A percentile compares a stretch with the other conserved stretches of the same genome.
phyloP scores from a whole-genome alignment of 2,113 vertebrate genomes.

The Myanophis thanlyinensis region DNA sequence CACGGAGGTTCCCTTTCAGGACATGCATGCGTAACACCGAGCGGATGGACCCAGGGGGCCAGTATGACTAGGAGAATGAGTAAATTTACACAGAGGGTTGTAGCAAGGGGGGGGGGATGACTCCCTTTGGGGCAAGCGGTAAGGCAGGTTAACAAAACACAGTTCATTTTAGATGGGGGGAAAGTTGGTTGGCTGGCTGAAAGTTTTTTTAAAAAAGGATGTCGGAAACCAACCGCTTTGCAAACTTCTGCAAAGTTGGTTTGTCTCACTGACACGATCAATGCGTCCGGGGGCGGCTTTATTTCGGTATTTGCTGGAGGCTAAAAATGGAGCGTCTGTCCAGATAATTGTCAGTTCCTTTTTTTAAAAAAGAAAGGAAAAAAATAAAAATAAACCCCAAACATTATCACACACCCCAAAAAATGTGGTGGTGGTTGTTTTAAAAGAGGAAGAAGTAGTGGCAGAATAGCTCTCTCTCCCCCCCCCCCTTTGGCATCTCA shows the following conservation, averaged over 20 bases:
- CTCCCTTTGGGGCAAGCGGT: not conserved
- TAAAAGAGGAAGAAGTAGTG: not conserved
- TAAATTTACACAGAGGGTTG: accelerated
- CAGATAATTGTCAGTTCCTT: not conserved
- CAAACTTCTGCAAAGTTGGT: not conserved
- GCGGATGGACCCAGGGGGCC: not conserved
- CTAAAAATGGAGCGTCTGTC: not conserved
- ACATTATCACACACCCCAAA: not conserved
- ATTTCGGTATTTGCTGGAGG: not conserved
- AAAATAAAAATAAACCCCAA: not conserved
- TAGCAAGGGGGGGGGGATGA: not conserved
- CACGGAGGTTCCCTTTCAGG: not conserved
- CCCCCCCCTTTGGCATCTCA: not conserved
- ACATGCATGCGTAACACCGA: not conserved
- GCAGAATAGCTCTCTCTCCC: not conserved
- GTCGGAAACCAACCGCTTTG: not conserved
- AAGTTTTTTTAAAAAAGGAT: not conserved
- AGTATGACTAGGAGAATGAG: not conserved
- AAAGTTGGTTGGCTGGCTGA: not conserved
- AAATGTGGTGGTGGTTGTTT: not conserved
- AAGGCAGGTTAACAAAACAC: not conserved
- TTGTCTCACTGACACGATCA: not conserved
- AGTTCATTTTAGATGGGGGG: not conserved
- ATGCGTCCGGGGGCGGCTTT: not conserved
- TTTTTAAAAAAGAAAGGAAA: not conserved